These are phyloP conservation scores for Tenebrio molitor DNA, from an alignment of 1,140 invertebrate genomes.

Conservation along the genomic window DNA sequence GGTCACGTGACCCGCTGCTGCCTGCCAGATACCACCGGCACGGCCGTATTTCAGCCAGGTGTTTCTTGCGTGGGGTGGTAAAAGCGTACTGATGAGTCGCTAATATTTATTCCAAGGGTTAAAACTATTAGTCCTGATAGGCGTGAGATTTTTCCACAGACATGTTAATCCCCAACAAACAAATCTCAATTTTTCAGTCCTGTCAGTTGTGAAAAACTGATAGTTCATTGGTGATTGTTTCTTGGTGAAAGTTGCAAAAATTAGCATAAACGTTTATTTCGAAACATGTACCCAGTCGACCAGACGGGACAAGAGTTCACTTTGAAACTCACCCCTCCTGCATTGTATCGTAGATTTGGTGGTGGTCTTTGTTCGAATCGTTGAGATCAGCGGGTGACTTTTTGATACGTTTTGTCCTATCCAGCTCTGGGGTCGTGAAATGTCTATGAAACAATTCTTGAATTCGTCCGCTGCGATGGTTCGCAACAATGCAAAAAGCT, in stretches of 20 bases:
- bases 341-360: constrained; percentile 8
- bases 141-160: constrained; percentile 27
- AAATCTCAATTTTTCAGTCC: no score
- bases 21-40: constrained; percentile 32
- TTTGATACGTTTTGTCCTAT: constrained; percentile 22
- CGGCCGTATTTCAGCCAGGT: constrained; percentile 40
- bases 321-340: constrained; percentile 38
- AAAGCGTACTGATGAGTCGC: constrained; percentile 23
- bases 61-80: constrained; percentile 37
- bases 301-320: constrained; percentile 40
- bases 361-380: constrained; percentile 14
- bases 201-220: no score
- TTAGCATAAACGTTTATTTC: constrained; percentile 43
- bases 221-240: no score
- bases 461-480: constrained; percentile 3
- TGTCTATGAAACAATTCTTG: constrained; percentile 36
- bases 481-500: constrained; percentile 21
- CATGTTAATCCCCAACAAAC: no score
- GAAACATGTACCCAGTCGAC: neutral
- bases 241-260: no score
- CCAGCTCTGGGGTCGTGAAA: neutral
- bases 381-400: constrained; percentile 39
- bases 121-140: constrained; percentile 12
- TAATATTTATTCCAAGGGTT: constrained; percentile 35
- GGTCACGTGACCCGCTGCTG: constrained; percentile 46